Percentiles rank a stretch among this genome's conserved stretches.
phyloP scores from a whole-genome alignment of 2,797 vertebrate species.

The Microctenopoma stevenorrisi region DNA sequence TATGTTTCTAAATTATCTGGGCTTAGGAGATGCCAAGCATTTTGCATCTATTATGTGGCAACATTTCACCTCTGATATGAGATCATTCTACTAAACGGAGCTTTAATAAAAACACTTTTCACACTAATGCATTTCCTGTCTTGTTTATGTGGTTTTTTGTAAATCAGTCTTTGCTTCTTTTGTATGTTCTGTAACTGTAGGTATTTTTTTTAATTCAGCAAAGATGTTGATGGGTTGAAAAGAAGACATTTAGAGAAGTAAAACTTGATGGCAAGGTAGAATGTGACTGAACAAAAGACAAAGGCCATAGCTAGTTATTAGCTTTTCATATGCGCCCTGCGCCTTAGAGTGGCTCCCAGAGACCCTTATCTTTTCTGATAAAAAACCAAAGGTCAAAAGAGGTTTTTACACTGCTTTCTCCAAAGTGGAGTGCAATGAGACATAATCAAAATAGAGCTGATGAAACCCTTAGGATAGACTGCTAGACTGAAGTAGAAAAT shows the following conservation, averaged over 20 bases:
- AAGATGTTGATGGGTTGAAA: conserved; percentile 5
- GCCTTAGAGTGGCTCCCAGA: conserved; percentile 12
- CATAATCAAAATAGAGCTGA: conserved; percentile 30
- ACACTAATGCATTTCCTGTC: neutral
- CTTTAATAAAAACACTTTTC: neutral
- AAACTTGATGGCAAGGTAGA: conserved; percentile 13
- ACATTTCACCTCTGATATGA: neutral
- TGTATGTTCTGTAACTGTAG: neutral
- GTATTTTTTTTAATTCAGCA: neutral
- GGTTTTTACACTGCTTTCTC: conserved; percentile 1
- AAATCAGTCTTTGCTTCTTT: neutral
- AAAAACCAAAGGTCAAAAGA: conserved; percentile 34
- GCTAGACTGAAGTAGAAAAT: neutral
- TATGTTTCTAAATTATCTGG: conserved; percentile 5
- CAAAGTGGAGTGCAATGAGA: conserved; percentile 15
- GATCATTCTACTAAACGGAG: neutral
- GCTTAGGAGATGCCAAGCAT: neutral
- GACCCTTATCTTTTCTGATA: conserved; percentile 22
- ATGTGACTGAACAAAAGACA: conserved; percentile 7
- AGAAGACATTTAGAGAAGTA: neutral
- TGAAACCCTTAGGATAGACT: conserved; percentile 16
- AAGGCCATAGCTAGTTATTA: neutral
- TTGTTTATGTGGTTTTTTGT: neutral
- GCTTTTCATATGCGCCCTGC: conserved; percentile 7
- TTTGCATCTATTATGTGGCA: neutral